phyloP scores from a whole-genome alignment of 2,888 invertebrate species.

The Fragum whitleyi region DNA sequence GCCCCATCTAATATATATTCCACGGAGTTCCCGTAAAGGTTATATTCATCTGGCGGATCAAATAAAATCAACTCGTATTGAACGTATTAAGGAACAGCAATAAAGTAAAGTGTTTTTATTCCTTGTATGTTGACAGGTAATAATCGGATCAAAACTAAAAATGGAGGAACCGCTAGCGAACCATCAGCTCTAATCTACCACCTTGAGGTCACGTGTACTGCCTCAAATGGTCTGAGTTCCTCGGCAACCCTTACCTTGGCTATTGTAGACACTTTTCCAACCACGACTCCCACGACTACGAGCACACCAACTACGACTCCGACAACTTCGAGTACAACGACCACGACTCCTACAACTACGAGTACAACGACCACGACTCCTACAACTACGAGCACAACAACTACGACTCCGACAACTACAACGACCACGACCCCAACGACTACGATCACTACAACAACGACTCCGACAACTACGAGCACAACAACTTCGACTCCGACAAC shows the following conservation, averaged over 20 bases:
- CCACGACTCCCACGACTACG: not conserved
- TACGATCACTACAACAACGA: not conserved
- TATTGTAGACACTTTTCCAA: not conserved
- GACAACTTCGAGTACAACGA: not conserved
- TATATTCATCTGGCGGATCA: no score
- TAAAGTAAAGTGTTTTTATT: no score
- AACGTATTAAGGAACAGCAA: no score
- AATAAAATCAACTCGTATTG: no score
- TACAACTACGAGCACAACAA: no score
- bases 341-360: not conserved
- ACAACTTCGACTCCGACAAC: not conserved
- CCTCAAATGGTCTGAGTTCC: not conserved
- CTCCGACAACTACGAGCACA: not conserved
- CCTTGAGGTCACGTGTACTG: not conserved
- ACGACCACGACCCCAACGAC: not conserved
- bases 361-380: not conserved
- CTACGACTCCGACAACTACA: not conserved
- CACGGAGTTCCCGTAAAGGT: no score
- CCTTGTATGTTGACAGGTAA: no score
- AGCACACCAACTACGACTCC: not conserved
- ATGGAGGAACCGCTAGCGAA: no score
- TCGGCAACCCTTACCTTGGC: not conserved
- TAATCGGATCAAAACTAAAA: no score
- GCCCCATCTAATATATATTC: no score
- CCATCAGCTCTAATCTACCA: no score